phyloP scores from a whole-genome alignment of 1,140 invertebrate genomes.

The Pogonomyrmex barbatus region DNA sequence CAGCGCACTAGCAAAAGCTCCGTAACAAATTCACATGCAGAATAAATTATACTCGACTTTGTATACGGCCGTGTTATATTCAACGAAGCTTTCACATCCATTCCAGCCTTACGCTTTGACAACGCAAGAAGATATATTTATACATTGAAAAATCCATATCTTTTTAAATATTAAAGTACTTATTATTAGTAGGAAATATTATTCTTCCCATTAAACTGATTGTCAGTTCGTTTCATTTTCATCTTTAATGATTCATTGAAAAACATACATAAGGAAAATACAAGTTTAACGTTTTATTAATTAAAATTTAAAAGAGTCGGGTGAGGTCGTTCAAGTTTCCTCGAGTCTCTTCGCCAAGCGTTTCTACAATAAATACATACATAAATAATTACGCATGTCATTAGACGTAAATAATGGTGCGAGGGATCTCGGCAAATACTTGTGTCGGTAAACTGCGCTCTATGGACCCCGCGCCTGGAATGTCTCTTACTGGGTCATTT shows the following conservation, averaged over 20 bases:
- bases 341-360: background rate
- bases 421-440: conserved; percentile 39
- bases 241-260: background rate
- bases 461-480: conserved; percentile 39
- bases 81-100: conserved; percentile 14
- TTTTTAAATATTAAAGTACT: background rate
- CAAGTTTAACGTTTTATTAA: background rate
- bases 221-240: background rate
- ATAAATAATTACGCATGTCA: conserved; percentile 39
- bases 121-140: conserved; percentile 10
- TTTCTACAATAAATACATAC: conserved; percentile 20
- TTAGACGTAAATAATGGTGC: conserved; percentile 53
- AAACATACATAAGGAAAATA: background rate
- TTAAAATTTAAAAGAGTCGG: background rate
- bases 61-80: conserved; percentile 37
- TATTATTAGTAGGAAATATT: background rate
- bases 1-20: conserved; percentile 53
- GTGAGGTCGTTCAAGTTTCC: background rate
- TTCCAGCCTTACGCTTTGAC: conserved; percentile 34
- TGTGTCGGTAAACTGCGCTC: conserved; percentile 6
- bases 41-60: conserved; percentile 69
- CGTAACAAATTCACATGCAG: conserved; percentile 62
- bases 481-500: conserved; percentile 64
- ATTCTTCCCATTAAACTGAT: background rate
- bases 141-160: background rate